phyloP scores from a whole-genome alignment of 2,797 vertebrate genomes.

The Champsocephalus esox region DNA sequence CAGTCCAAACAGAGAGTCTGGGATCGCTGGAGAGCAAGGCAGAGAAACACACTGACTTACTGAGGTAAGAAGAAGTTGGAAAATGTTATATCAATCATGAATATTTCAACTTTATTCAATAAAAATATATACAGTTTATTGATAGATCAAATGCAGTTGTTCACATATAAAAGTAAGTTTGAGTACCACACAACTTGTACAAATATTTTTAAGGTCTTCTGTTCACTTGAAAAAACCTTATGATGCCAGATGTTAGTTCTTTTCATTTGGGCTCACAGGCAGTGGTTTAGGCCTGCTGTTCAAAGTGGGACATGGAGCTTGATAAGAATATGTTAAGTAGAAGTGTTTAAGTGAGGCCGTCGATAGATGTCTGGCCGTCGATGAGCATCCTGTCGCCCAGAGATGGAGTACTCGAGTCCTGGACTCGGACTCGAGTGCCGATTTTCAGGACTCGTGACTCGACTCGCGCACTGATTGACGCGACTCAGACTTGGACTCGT shows the following conservation, averaged over 20 bases:
- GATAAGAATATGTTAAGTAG: not conserved
- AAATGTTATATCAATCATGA: not conserved
- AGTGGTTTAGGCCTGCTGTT: not conserved
- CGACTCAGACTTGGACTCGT: too few species aligned
- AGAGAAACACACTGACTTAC: conserved; percentile 1
- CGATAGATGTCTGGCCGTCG: too few species aligned
- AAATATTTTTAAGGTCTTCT: not conserved
- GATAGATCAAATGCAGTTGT: not conserved
- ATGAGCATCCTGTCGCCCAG: too few species aligned
- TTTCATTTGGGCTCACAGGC: not conserved
- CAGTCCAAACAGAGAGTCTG: conserved; percentile 93
- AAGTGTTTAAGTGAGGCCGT: not conserved
- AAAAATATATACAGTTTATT: not conserved
- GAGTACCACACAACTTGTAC: not conserved
- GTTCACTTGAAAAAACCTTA: not conserved
- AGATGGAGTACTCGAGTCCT: too few species aligned
- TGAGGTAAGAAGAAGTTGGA: not conserved
- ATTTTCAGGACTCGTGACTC: too few species aligned
- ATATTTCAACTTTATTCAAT: not conserved
- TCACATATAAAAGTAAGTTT: not conserved
- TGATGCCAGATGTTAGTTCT: not conserved
- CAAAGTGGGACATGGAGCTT: not conserved
- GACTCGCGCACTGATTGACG: too few species aligned
- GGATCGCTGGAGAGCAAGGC: conserved; percentile 87
- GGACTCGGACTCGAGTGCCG: too few species aligned